phyloP scores from a whole-genome alignment of 2,888 invertebrate genomes.

The Subacronicta megacephala region DNA sequence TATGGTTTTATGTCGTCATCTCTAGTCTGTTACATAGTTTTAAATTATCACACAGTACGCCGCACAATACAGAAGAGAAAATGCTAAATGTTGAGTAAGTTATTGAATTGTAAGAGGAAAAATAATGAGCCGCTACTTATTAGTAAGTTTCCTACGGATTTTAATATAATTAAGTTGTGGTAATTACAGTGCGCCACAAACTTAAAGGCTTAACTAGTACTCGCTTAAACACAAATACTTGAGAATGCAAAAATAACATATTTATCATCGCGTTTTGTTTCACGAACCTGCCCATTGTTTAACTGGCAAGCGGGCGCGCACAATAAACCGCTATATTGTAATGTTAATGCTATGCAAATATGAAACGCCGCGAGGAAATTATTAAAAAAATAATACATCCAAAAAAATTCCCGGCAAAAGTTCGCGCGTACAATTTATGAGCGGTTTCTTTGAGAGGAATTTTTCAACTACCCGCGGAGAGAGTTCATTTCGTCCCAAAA shows the following conservation, averaged over 20 bases:
- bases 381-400: conserved; percentile 57
- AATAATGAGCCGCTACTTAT: conserved; percentile 6
- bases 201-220: conserved; percentile 46
- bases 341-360: conserved; percentile 75
- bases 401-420: conserved; percentile 42
- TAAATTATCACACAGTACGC: no score
- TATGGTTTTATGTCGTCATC: no score
- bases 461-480: conserved; percentile 45
- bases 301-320: conserved; percentile 30
- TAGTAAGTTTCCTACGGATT: not conserved
- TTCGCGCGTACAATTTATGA: conserved; percentile 39
- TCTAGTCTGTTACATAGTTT: no score
- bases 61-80: no score
- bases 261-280: conserved; percentile 57
- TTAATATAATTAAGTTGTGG: conserved; percentile 8
- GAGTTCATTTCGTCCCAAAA: conserved; percentile 50
- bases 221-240: conserved; percentile 38
- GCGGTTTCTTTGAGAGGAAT: conserved; percentile 32
- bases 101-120: no score
- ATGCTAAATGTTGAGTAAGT: no score
- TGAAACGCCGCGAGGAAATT: conserved; percentile 54
- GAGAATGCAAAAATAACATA: conserved; percentile 55
- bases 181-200: conserved; percentile 22
- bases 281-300: conserved; percentile 48
- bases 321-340: conserved; percentile 64